Evolutionary conservation across 2,888 invertebrate species (phyloP), one percentile per base, ranked within the genome.

Genomic region (Cataglyphis livida): DNA sequence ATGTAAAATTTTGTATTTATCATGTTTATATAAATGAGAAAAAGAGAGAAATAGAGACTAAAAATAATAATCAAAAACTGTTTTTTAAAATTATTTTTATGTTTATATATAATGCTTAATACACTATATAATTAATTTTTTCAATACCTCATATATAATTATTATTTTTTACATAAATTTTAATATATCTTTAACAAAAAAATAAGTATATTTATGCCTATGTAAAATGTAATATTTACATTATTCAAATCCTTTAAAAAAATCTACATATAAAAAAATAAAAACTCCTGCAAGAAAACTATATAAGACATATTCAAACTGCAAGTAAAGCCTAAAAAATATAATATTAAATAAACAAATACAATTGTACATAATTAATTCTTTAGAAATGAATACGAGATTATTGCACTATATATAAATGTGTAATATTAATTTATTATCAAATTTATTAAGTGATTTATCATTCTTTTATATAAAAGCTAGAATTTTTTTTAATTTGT

Each of bases 1-100:
- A 66, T 76, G 86, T 76, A 81, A 41, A 79, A 51, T 84, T 84
- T 84, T 84, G 78, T 62, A 83, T 68, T 74, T 84, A 82, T 44
- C 41, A 82, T 78, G 73, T 83, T 86, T 66, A 84, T 38, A 82
- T 51, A 7, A 54, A 62, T 35, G 74, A 32, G 32, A 88, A 81
- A 70, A 61, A 61, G 65, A 71, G 7, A n/a, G 51, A n/a, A n/a
- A 51, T n/a, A 51, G 7, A 51, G 2, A 51, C 65, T 73, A 73
- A 73, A 32, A 57, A 51, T 18, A 73, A 10, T 62, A 61, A 54
- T 76, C 51, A 62, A 83, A 70, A 41, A 61, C n/a, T 18, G 15
- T 18, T n/a, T n/a, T 51, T 51, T 12, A n/a, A 12, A 51, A n/a
- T 51, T 51, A 51, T 51, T 51, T 51, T 51, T n/a, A 51, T 32